A percentile compares a stretch with the other conserved stretches of the same genome.
These are phyloP conservation scores for Gasteruption jaculator DNA, from an alignment of 2,888 invertebrate species.

Conservation along the genomic window DNA sequence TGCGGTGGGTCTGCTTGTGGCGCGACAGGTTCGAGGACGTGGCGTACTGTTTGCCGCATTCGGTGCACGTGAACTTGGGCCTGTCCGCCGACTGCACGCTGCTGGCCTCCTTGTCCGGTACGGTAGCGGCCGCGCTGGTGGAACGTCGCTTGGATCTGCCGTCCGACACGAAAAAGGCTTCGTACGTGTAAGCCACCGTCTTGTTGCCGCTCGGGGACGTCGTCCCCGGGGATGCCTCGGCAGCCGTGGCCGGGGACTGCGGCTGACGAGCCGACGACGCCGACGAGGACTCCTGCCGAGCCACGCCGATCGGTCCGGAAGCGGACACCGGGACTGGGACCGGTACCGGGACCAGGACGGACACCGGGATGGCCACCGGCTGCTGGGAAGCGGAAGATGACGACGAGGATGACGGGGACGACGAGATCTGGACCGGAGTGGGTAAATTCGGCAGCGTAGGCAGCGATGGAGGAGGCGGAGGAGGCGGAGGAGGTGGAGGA, in stretches of 20 bases:
- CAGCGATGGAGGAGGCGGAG: constrained; percentile 22
- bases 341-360: constrained; percentile 43
- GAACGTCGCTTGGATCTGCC: constrained; percentile 73
- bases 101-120: constrained; percentile 43
- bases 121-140: constrained; percentile 46
- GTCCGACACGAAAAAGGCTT: constrained; percentile 87
- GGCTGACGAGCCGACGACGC: constrained; percentile 35
- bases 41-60: constrained; percentile 89
- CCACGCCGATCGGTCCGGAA: constrained; percentile 26
- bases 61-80: constrained; percentile 66
- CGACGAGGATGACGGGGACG: constrained; percentile 22
- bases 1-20: constrained; percentile 87
- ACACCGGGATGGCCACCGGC: constrained; percentile 43
- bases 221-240: neutral
- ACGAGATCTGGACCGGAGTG: constrained; percentile 6
- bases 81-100: constrained; percentile 49
- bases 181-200: constrained; percentile 84
- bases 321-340: constrained; percentile 40
- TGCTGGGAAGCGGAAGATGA: constrained; percentile 24
- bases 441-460: constrained; percentile 17
- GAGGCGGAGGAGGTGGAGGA: constrained; percentile 37
- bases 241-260: constrained; percentile 39
- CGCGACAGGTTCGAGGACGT: constrained; percentile 87
- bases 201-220: constrained; percentile 54
- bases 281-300: constrained; percentile 24